Base-by-base conservation (phyloP, 1,140 invertebrate genomes). In the Drosophila subpulchrella region DNA sequence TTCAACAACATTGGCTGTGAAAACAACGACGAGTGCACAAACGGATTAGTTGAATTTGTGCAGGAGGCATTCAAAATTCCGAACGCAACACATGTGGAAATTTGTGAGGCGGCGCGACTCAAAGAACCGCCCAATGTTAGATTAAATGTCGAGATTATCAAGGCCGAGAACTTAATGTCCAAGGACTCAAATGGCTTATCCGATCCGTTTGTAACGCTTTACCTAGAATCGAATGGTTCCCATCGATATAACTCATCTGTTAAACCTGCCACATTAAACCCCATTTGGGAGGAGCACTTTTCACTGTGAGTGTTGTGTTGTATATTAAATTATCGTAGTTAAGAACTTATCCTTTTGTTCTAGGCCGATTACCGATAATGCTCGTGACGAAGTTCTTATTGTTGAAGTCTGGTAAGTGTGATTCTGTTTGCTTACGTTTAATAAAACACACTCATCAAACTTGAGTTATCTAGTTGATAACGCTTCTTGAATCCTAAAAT, bases 141-240 rank as follows among this genome's bases (percentile, higher is more conserved):
- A 84, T 93, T 99, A 17, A 99, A 99, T 92, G 95, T 99, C 2
- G 97, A 97, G 92, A 95, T 99, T 15, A 95, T 99, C 24, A 97
- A 99, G 94, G 98, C 97, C 0, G 96, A 97, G 93, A 97, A 98
- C 79, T 92, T 99, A 34, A 94, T 96, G 76, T 97, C 98, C 5
- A 99, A 99, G 94, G 98, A 99, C 94, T 95, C 98, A 0, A 99
- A 98, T 93, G 98, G 98, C 20, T 95, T 97, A 66, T 98, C 98
- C 89, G 98, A 99, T 94, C 98, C 98, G 2, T 99, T 98, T 88
- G 97, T 97, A 27, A 97, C 96, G 3, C 93, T 98, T 67, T 97
- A 96, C 92, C 93, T 97, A 57, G 95, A 96, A 85, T 97, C 96
- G 11, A 95, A 95, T 66, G 94, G 95, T 2, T 95, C 95, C 1